phyloP scores from a whole-genome alignment of 1,140 invertebrate genomes.

The Tetramorium simillimum region DNA sequence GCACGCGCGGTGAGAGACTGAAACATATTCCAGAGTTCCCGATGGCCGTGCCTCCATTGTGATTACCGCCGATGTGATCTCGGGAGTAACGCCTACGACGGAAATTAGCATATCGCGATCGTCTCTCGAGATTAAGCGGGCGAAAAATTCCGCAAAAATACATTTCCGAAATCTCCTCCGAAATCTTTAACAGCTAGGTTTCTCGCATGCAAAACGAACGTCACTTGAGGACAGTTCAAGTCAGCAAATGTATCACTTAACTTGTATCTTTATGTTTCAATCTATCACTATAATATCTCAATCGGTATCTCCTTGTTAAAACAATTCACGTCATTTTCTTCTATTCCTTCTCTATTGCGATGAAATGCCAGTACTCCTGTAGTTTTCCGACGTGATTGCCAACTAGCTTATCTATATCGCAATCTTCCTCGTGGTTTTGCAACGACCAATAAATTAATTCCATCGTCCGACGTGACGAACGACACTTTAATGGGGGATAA shows the following conservation, averaged over 20 bases:
- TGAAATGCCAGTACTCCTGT: background rate
- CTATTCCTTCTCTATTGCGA: background rate
- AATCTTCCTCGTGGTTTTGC: background rate
- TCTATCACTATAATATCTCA: no score
- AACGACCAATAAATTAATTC: conserved; percentile 45
- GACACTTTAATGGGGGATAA: conserved; percentile 52
- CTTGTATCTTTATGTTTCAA: background rate
- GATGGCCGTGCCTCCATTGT: conserved; percentile 65
- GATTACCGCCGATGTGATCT: conserved; percentile 72
- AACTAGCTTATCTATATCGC: background rate
- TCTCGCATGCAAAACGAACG: background rate
- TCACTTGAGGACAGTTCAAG: background rate
- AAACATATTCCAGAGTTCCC: conserved; percentile 53
- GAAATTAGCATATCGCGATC: conserved; percentile 77
- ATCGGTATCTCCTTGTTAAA: background rate
- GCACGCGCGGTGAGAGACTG: conserved; percentile 29
- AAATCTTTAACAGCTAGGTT: background rate
- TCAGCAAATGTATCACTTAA: background rate
- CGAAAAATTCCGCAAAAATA: conserved; percentile 57
- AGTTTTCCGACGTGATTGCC: background rate
- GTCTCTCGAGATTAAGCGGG: conserved; percentile 55
- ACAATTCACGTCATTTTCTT: background rate
- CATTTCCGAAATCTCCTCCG: conserved; percentile 53
- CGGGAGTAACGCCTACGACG: conserved; percentile 72
- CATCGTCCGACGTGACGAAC: conserved; percentile 31